phyloP scores from a whole-genome alignment of 2,888 invertebrate species.

The Biston betularia region DNA sequence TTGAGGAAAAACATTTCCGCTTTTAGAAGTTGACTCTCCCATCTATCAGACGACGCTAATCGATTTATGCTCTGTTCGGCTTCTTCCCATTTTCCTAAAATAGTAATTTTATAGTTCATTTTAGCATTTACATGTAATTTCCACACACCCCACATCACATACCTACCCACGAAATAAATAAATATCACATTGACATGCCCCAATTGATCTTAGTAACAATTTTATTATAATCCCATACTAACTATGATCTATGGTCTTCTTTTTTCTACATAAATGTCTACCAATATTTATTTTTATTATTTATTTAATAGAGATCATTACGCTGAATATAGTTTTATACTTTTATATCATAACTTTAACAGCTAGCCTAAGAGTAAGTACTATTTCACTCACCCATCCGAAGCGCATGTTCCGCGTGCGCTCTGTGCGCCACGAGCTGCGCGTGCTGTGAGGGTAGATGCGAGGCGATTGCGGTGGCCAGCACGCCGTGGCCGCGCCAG shows the following conservation, averaged over 20 bases:
- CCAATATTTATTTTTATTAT: too few relatives aligned
- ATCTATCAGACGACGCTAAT: conserved; percentile 88
- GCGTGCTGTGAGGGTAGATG: conserved; percentile 49
- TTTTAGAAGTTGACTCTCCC: conserved; percentile 87
- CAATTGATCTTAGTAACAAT: too few relatives aligned
- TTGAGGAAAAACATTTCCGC: conserved; percentile 86
- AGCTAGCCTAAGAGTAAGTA: too few relatives aligned
- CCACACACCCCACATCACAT: too few relatives aligned
- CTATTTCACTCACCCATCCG: conserved; percentile 45
- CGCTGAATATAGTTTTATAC: too few relatives aligned
- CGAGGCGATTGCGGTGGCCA: conserved; percentile 58
- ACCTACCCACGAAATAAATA: too few relatives aligned
- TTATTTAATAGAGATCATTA: too few relatives aligned
- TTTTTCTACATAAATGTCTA: too few relatives aligned
- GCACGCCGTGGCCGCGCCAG: conserved; percentile 70
- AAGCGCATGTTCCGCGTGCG: conserved; percentile 48
- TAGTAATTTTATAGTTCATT: background rate
- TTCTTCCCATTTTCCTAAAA: conserved; percentile 88
- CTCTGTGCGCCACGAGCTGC: conserved; percentile 44
- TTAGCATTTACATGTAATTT: background rate
- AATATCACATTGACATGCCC: too few relatives aligned
- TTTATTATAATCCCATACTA: too few relatives aligned
- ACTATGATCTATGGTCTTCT: too few relatives aligned
- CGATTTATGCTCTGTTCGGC: conserved; percentile 90
- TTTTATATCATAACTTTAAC: too few relatives aligned